Evolutionary conservation across 2,888 invertebrate species (phyloP).

Genomic region (Oxytorus armatus): DNA sequence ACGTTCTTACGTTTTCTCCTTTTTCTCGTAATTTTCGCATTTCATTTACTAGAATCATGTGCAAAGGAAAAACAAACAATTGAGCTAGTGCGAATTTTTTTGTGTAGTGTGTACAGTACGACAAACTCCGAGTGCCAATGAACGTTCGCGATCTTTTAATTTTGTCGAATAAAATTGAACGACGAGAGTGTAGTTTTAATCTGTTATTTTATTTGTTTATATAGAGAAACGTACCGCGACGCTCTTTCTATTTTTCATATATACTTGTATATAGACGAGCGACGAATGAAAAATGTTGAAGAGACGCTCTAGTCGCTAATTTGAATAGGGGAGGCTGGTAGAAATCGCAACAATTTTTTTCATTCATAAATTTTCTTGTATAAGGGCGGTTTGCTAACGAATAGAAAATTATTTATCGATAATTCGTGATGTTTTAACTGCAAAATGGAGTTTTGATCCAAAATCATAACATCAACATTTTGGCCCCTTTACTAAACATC

Average conservation of each 20-base stretch:
- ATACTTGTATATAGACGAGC: conserved; percentile 6
- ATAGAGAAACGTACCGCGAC: background rate
- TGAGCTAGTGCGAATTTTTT: background rate
- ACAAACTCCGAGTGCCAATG: conserved; percentile 4
- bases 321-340: no score
- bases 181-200: conserved; percentile 59
- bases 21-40: background rate
- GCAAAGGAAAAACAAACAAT: background rate
- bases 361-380: no score
- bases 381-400: no score
- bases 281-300: background rate
- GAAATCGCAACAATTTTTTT: no score
- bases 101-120: conserved; percentile 8
- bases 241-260: background rate
- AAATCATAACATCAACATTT: no score
- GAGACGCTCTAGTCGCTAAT: conserved; percentile 18
- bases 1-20: background rate
- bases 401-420: no score
- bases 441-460: no score
- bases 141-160: background rate
- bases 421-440: no score
- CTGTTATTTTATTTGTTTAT: conserved; percentile 60
- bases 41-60: background rate
- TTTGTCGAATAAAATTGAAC: conserved; percentile 21
- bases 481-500: no score